Base-by-base conservation (phyloP, 2,888 invertebrate species). In the Drosophila antonietae region DNA sequence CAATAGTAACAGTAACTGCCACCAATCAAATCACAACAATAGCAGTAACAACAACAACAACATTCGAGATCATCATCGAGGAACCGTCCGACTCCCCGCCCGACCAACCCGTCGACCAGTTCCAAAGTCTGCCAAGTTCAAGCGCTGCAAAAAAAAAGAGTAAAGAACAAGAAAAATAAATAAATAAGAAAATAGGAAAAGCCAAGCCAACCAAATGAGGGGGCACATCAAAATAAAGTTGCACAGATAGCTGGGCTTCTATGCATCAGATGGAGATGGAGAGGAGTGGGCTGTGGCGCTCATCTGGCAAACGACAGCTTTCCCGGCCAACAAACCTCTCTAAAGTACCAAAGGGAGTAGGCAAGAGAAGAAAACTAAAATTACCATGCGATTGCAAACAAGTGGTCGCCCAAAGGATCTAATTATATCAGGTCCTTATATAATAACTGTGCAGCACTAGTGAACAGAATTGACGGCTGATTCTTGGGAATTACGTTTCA, bases 21-120 rank as follows among this genome's bases (percentile, higher is more conserved):
- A 76, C 69, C 82, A 78, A 81, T 73, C 79, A 80, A 75, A 80
- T 64, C 65, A 70, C 69, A 67, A 46, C 70, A 63, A 55, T 35
- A 65, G 52, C 57, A 72, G 46, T 56, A 68, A 43, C 67, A 74
- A 51, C 64, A 74, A 51, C 64, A 60, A 14, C 64, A 60, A 14
- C 33, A 20, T 14, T 61, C 57, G 56, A 58, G 58, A 76, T 75
- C 75, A 64, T 66, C 76, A 66, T 73, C 65, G 70, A 70, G 46
- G 69, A 65, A 59, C 73, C 64, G 61, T 58, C 63, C 59, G 60
- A 66, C 64, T 49, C 59, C 46, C 43, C 59, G 47, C 33, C 56
- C 39, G 41, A 49, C 57, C 74, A 65, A 64, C 44, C 51, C 44
- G 47, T 41, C 74, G 62, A 73, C 73, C 73, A 76, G 77, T 72